Base-by-base conservation (phyloP, 2,797 vertebrate species). In the Onychomys torridus region DNA sequence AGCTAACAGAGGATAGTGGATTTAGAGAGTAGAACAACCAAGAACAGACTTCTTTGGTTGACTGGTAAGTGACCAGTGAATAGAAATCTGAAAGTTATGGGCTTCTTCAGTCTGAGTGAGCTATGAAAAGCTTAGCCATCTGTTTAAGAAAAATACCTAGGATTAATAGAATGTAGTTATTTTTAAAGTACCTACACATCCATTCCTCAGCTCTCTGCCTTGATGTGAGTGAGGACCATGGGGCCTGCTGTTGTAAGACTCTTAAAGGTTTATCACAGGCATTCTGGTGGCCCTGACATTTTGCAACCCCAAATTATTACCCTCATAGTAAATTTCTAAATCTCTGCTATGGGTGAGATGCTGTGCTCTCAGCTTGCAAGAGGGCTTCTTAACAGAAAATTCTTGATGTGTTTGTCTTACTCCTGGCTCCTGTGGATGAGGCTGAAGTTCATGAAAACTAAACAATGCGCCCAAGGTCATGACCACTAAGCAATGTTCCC, bases 241-340 rank as follows among this genome's bases (percentile, higher is more conserved):
- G 2, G 5, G 8, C 2, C 25, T 86, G 4, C 4, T 5, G 5
- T 25, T 9, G 14, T 3, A 3, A 94, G 12, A 91, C 17, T 83
- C 17, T 77, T 63, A 65, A 65, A 27, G 32, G 11, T 34, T 43
- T 81, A 16, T 65, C 52, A 52, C 34, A 89, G 40, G 61, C 7
- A 7, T 37, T 37, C 19, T 13, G 17, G 4, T 3, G 2, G 7
- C 6, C 4, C 0, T 1, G 27, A 1, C 14, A 29, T 25, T 23
- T 0, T 3, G 9, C 12, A 55, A 1, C 16, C 17, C 0, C 2
- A 37, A 23, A 1, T 12, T 6, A 5, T 11, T 19, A 0, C 0
- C 5, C 5, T 1, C 40, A 40, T 16, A 75, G 19, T 21, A 29
- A 83, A 29, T 87, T 65, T 91, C n/a, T 73, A 43, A 89, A 29